Evolutionary conservation across 2,888 invertebrate species (phyloP).

Genomic region (Lamellibrachia columna): DNA sequence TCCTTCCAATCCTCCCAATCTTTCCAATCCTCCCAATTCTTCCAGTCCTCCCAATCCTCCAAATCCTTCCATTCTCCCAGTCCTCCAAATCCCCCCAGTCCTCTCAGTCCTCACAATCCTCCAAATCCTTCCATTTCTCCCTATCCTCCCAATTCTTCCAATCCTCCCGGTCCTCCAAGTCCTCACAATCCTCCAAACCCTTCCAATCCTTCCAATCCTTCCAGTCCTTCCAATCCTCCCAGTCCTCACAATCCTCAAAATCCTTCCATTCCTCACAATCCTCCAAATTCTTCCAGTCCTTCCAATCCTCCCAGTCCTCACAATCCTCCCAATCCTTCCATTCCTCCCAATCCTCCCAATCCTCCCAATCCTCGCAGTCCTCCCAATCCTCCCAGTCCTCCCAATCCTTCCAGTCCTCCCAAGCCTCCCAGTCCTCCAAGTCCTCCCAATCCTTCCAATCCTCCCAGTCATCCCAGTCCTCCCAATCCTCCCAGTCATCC

Average conservation of each 20-base stretch:
- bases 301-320: not conserved
- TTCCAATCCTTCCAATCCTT: not conserved
- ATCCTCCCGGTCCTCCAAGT: not conserved
- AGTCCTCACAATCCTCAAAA: not conserved
- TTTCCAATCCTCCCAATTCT: not conserved
- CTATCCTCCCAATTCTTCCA: not conserved
- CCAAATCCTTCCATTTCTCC: not conserved
- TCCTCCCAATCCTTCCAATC: too few species aligned
- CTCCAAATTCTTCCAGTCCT: too few species aligned
- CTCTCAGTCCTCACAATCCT: constrained; percentile 1
- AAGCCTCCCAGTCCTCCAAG: not conserved
- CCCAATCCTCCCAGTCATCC: constrained; percentile 8
- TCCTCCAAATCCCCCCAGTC: not conserved
- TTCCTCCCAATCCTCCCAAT: too few species aligned
- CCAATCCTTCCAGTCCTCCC: not conserved
- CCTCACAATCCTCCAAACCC: constrained; percentile 14
- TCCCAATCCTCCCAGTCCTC: not conserved
- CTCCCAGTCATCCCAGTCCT: too few species aligned
- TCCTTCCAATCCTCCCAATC: too few species aligned
- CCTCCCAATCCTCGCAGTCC: not conserved
- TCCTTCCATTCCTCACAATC: not conserved
- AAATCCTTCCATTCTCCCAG: not conserved
- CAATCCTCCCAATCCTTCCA: not conserved
- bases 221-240: not conserved
- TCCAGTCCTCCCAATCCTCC: not conserved